Evolutionary conservation across 2,113 vertebrate species (phyloP), one percentile per base, ranked within the genome.

Genomic region (Gasterosteus nipponicus): DNA sequence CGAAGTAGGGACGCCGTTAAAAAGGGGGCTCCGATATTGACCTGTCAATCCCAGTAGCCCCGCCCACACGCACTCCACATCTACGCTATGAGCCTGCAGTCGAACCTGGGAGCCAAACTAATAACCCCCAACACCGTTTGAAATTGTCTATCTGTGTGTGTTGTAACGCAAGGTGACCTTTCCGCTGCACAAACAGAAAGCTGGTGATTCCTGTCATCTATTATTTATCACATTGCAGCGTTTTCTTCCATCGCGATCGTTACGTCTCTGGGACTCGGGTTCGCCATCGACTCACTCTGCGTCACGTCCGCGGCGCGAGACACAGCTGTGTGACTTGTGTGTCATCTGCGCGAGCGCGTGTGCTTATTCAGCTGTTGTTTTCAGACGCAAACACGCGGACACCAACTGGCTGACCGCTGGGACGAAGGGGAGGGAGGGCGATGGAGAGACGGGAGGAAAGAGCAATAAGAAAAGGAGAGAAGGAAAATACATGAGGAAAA

Each of bases 301-400:
- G 29, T 57, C 8, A 39, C 61, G 62, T 57, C 29, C 15, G 10
- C 7, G n/a, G 66, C 9, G 31, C 26, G 5, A 10, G 42, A 16
- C 35, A 46, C 87, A 87, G 85, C 85, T 87, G 85, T 71, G 82
- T 58, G 80, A 81, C 77, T 57, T 61, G 68, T 60, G 72, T 70
- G 35, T 73, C 53, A 38, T 76, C 49, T 6, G 15, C 51, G 46
- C 12, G 41, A 49, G 59, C 29, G 51, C 47, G 46, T 68, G 53
- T 76, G 80, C 75, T 86, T 87, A 75, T 84, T 83, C 87, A 90
- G 89, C 89, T 90, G 89, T 86, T 90, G 89, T 90, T 84, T 87
- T 87, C 75, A 72, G 80, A 77, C 63, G 66, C 77, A 86, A 85
- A 88, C 80, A 71, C 58, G 57, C 65, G 81, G 77, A 87, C 85